Evolutionary conservation across 1,140 invertebrate genomes (phyloP).

Genomic region (Temnothorax nylanderi): DNA sequence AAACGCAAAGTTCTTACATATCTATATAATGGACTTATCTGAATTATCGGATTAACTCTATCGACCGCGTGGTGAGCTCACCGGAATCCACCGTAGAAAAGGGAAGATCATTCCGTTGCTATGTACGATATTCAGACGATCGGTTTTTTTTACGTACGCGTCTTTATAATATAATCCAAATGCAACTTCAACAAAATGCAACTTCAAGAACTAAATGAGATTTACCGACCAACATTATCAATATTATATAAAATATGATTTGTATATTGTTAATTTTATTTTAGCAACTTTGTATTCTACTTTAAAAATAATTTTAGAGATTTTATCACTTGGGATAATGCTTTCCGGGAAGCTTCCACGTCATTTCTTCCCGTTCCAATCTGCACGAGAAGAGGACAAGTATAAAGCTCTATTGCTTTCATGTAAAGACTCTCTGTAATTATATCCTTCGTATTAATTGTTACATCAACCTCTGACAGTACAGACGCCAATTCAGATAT

Average conservation of each 20-base stretch:
- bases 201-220: too few species aligned
- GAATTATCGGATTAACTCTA: too few species aligned
- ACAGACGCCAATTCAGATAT: slow-evolving; percentile 18
- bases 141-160: too few species aligned
- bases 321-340: slow-evolving; percentile 55
- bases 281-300: slow-evolving; percentile 21
- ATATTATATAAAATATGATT: neutral
- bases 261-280: neutral
- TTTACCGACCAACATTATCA: neutral
- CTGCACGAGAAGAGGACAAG: slow-evolving; percentile 74
- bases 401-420: slow-evolving; percentile 62
- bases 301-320: slow-evolving; percentile 47
- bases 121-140: too few species aligned
- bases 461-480: slow-evolving; percentile 33
- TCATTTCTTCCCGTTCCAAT: slow-evolving; percentile 60
- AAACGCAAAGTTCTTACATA: too few species aligned
- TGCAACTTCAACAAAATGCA: too few species aligned
- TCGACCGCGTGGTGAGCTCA: too few species aligned
- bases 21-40: too few species aligned
- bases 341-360: slow-evolving; percentile 47
- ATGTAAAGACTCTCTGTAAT: neutral
- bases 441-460: neutral
- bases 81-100: too few species aligned
- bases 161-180: too few species aligned
- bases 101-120: too few species aligned